These are phyloP conservation scores for Ochropleura plecta DNA, from an alignment of 2,888 invertebrate genomes.

Conservation along the genomic window DNA sequence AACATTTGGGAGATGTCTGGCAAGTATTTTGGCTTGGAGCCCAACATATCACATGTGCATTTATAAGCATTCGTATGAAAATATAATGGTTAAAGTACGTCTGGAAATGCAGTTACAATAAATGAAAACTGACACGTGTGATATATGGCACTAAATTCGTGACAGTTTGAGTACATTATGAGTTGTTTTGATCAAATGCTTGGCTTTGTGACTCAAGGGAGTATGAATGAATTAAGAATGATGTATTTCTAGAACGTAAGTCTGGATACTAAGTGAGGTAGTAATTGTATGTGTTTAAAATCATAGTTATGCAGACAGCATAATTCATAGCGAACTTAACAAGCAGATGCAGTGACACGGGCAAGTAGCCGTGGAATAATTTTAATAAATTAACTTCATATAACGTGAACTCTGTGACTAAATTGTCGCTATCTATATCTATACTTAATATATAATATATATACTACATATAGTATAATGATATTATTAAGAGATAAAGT, in stretches of 20 bases:
- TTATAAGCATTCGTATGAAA: slow-evolving; percentile 52
- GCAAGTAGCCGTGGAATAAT: slow-evolving; percentile 25
- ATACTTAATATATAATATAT: too few species aligned
- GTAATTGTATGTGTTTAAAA: slow-evolving; percentile 23
- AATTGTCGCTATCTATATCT: neutral
- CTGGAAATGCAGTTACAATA: slow-evolving; percentile 67
- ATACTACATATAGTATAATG: too few species aligned
- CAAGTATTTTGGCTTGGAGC: slow-evolving; percentile 74
- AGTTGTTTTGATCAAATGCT: slow-evolving; percentile 66
- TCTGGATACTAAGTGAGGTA: slow-evolving; percentile 4
- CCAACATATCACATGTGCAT: slow-evolving; percentile 64
- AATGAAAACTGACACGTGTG: slow-evolving; percentile 71
- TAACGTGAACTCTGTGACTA: slow-evolving; percentile 3
- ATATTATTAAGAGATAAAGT: too few species aligned
- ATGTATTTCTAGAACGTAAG: slow-evolving; percentile 21
- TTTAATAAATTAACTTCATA: slow-evolving; percentile 28
- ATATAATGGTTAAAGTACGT: slow-evolving; percentile 64
- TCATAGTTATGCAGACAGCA: slow-evolving; percentile 40
- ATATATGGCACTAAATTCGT: slow-evolving; percentile 70
- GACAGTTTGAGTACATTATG: slow-evolving; percentile 68
- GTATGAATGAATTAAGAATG: slow-evolving; percentile 47
- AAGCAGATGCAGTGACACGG: slow-evolving; percentile 21
- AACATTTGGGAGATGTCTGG: slow-evolving; percentile 70
- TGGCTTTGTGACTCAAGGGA: slow-evolving; percentile 56
- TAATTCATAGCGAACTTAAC: slow-evolving; percentile 13